Evolutionary conservation across 2,888 invertebrate genomes (phyloP), one percentile per base, ranked within the genome.

Genomic region (Caenorhabditis zanzibari): DNA sequence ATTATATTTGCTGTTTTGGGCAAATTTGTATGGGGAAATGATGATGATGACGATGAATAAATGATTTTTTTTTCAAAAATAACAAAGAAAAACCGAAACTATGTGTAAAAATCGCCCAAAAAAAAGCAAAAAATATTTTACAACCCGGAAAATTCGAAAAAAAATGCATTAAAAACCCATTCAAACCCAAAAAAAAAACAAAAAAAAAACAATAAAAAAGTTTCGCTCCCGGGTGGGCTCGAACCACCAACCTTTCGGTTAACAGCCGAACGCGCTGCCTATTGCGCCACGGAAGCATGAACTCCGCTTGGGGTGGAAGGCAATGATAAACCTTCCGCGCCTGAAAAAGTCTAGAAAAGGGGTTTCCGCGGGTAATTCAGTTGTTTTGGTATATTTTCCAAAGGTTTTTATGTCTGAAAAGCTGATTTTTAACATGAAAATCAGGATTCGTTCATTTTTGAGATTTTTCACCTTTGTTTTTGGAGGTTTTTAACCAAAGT

Each of bases 151-250:
- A 47, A n/a, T n/a, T 16, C n/a, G n/a, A n/a, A 16, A 2, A 47
- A 12, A 47, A n/a, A 47, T 10, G 6, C 14, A 44, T 16, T 1
- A 16, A 0, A 44, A 44, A 44, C 2, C 12, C 4, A 2, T 10
- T 41, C 19, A 16, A 32, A 56, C n/a, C n/a, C n/a, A n/a, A n/a
- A n/a, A 58, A 58, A 35, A 19, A 35, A 59, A 2, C 14, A 63
- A 66, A 71, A 32, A 32, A 32, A 32, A 32, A 32, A 32, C 32
- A 6, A 32, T 6, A 58, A 81, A 74, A 73, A 66, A n/a, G 41
- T 82, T 86, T 86, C 89, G 89, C 94, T 96, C 68, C 97, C 96
- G 90, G 90, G 91, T 91, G 91, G 91, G 90, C 89, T 91, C 87
- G 91, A 91, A 91, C 90, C 90, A 90, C 89, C 90, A 89, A 90